These are phyloP conservation scores for Synanthedon formicaeformis DNA, from an alignment of 2,888 invertebrate genomes.

Conservation along the genomic window DNA sequence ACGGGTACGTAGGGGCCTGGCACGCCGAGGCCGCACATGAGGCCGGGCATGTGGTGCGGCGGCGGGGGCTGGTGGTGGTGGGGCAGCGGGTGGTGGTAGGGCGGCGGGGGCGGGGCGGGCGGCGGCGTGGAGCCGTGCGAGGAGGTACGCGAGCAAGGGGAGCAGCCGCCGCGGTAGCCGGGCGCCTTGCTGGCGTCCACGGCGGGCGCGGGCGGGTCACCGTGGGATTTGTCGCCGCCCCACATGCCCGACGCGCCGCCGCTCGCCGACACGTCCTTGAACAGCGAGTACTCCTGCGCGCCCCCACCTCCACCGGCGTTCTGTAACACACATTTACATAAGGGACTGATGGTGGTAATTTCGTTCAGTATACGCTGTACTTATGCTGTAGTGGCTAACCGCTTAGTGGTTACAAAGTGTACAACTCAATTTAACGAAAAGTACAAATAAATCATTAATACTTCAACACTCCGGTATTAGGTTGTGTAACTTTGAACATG, in stretches of 20 bases:
- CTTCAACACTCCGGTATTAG: too few species aligned
- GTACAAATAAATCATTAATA: too few species aligned
- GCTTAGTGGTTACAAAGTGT: too few species aligned
- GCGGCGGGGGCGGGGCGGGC: conserved; percentile 25
- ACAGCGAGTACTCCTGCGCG: conserved; percentile 86
- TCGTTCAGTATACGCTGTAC: too few species aligned
- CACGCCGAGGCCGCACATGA: conserved; percentile 17
- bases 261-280: conserved; percentile 76
- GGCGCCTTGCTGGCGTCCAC: conserved; percentile 92
- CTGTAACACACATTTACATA: conserved; percentile 14
- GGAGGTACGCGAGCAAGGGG: conserved; percentile 72
- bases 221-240: conserved; percentile 48
- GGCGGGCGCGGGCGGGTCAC: conserved; percentile 58
- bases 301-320: conserved; percentile 35
- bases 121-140: conserved; percentile 64
- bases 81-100: conserved; percentile 1
- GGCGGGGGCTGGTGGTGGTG: neutral
- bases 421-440: too few species aligned
- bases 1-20: conserved; percentile 26
- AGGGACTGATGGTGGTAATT: too few species aligned
- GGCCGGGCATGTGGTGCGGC: conserved; percentile 5
- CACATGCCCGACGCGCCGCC: conserved; percentile 56
- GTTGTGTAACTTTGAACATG: too few species aligned
- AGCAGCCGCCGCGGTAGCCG: conserved; percentile 86
- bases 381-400: too few species aligned